Evolutionary conservation across 2,888 invertebrate genomes (phyloP).

Genomic region (Agriotes lineatus): DNA sequence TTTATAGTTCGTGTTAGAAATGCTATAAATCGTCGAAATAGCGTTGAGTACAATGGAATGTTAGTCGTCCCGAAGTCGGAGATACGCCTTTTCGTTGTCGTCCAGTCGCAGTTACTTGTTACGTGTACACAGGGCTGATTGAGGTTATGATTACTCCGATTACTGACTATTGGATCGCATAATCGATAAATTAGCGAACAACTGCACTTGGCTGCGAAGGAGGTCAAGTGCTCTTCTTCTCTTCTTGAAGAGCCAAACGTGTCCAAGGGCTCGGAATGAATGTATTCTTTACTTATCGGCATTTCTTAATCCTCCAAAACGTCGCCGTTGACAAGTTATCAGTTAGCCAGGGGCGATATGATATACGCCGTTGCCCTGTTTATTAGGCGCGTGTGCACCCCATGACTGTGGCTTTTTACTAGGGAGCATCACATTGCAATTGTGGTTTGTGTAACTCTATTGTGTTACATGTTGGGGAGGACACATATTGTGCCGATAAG

Average conservation of each 20-base stretch:
- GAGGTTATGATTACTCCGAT: slow-evolving; percentile 51
- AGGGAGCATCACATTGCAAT: slow-evolving; percentile 49
- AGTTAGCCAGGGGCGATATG: slow-evolving; percentile 49
- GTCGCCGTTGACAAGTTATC: slow-evolving; percentile 51
- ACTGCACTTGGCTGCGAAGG: slow-evolving; percentile 39
- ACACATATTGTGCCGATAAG: slow-evolving; percentile 38
- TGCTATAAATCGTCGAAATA: slow-evolving; percentile 67
- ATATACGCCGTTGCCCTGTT: slow-evolving; percentile 47
- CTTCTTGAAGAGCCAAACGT: slow-evolving; percentile 44
- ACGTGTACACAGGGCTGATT: slow-evolving; percentile 50
- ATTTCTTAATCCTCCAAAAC: slow-evolving; percentile 34
- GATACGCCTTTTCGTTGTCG: slow-evolving; percentile 67
- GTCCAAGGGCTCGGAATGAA: slow-evolving; percentile 46
- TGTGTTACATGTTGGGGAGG: slow-evolving; percentile 44
- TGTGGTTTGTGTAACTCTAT: slow-evolving; percentile 45
- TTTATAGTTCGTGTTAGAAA: slow-evolving; percentile 61
- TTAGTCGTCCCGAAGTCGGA: slow-evolving; percentile 64
- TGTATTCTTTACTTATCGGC: slow-evolving; percentile 48
- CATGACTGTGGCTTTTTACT: slow-evolving; percentile 44
- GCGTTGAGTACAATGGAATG: slow-evolving; percentile 65
- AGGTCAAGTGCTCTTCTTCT: slow-evolving; percentile 46
- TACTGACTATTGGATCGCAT: slow-evolving; percentile 47
- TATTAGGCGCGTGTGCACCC: slow-evolving; percentile 41
- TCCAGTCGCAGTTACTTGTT: slow-evolving; percentile 54
- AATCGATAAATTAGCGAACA: slow-evolving; percentile 49